phyloP scores from a whole-genome alignment of 2,113 vertebrate species.

The Halichoeres trimaculatus region DNA sequence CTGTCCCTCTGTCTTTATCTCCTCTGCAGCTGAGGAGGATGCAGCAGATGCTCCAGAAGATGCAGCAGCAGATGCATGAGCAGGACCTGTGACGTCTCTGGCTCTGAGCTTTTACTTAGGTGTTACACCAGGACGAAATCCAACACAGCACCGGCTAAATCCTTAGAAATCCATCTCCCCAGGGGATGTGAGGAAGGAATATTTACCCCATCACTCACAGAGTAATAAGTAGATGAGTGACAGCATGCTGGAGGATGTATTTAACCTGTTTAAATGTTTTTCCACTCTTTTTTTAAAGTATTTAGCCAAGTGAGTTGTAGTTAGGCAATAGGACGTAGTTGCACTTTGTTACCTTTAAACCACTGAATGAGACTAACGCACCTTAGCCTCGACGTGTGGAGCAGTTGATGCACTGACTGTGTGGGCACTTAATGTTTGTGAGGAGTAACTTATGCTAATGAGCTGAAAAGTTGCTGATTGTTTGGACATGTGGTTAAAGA shows the following conservation, averaged over 20 bases:
- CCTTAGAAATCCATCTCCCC: neutral
- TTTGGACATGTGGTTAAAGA: neutral
- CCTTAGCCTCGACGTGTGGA: neutral
- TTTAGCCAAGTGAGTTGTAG: conserved; percentile 48
- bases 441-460: neutral
- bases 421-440: neutral
- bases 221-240: neutral
- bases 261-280: neutral
- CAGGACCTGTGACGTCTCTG: conserved; percentile 64
- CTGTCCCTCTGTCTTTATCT: neutral
- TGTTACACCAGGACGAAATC: neutral
- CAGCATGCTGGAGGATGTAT: conserved; percentile 43
- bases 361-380: neutral
- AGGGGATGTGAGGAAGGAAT: neutral
- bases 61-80: conserved; percentile 84
- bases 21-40: conserved; percentile 76
- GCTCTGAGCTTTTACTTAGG: neutral
- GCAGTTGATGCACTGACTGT: neutral
- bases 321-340: conserved; percentile 34
- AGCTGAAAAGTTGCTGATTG: neutral
- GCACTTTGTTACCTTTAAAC: conserved; percentile 45
- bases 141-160: neutral
- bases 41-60: conserved; percentile 85
- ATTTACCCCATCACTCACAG: neutral
- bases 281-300: conserved; percentile 35